phyloP scores from a whole-genome alignment of 1,140 invertebrate species.

The Diorhabda elongata region DNA sequence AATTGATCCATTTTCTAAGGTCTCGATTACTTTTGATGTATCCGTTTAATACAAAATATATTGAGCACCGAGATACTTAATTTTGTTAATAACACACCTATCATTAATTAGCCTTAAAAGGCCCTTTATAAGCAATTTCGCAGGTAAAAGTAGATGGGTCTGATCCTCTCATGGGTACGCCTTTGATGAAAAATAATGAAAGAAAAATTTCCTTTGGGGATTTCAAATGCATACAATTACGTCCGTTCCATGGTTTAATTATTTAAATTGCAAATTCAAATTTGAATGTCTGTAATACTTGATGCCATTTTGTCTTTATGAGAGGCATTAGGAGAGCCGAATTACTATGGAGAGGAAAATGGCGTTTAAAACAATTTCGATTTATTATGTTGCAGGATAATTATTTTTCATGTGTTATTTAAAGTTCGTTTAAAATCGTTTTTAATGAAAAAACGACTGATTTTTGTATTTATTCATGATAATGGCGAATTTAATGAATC shows the following conservation, averaged over 20 bases:
- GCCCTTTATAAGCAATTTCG: too few relatives aligned
- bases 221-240: constrained; percentile 30
- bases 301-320: constrained; percentile 13
- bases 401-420: too few relatives aligned
- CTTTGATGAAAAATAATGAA: constrained; percentile 24
- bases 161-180: neutral
- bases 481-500: too few relatives aligned
- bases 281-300: constrained; percentile 16
- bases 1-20: too few relatives aligned
- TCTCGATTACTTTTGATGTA: too few relatives aligned
- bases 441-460: too few relatives aligned
- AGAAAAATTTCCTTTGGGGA: constrained; percentile 26
- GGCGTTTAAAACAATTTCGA: neutral
- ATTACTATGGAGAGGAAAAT: constrained; percentile 7
- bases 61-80: too few relatives aligned
- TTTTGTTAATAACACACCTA: too few relatives aligned
- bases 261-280: constrained; percentile 30
- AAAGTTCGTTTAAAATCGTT: too few relatives aligned
- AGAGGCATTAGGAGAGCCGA: constrained; percentile 4
- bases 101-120: too few relatives aligned
- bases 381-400: neutral
- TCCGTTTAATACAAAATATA: too few relatives aligned
- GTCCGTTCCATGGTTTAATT: constrained; percentile 25
- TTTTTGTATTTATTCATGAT: too few relatives aligned
- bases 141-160: neutral